Base-by-base conservation (phyloP, 2,113 vertebrate genomes). In the Poeciliopsis occidentalis region DNA sequence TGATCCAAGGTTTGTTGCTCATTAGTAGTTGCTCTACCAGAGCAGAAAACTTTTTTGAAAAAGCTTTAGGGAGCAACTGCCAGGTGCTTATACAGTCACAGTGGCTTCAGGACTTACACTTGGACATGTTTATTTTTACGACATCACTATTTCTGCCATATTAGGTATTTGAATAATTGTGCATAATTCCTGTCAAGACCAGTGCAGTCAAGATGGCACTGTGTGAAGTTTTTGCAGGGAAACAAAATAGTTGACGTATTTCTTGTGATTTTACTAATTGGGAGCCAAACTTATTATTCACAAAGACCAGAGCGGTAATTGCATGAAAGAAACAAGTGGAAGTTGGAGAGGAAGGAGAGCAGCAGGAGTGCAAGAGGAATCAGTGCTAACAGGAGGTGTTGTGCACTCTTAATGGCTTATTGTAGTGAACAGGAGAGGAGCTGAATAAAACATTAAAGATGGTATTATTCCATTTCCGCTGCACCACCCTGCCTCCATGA, bases 371-470 rank as follows among this genome's bases (percentile, higher is more conserved):
- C 44, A 74, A 34, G 65, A 3, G 31, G 80, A 78, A 86, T 81
- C 82, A 68, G 73, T 41, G 75, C 67, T 57, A 76, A 80, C 13
- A 13, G 60, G 71, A 84, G 71, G 63, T 47, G 64, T 74, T 75
- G 64, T 60, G 63, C 12, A 5, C 69, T 44, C 69, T 60, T 90
- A 85, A 88, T 86, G 79, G 79, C 69, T 47, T 26, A 3, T 67
- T 79, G 78, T 79, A 83, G 75, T 84, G 78, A 84, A 87, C 81
- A 84, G 80, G 69, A 87, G 84, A 84, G 27, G 73, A 87, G 71
- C 75, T 89, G 79, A 88, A 92, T 91, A 84, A 90, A 92, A 90
- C 82, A 93, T 92, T 84, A 78, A 82, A 69, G 75, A 69, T 32
- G 67, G 78, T 87, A 84, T 90, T 83, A 89, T 90, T 88, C 79